Conservation (phyloP, 2,113 vertebrate genomes). For the Cepphus grylle region DNA sequence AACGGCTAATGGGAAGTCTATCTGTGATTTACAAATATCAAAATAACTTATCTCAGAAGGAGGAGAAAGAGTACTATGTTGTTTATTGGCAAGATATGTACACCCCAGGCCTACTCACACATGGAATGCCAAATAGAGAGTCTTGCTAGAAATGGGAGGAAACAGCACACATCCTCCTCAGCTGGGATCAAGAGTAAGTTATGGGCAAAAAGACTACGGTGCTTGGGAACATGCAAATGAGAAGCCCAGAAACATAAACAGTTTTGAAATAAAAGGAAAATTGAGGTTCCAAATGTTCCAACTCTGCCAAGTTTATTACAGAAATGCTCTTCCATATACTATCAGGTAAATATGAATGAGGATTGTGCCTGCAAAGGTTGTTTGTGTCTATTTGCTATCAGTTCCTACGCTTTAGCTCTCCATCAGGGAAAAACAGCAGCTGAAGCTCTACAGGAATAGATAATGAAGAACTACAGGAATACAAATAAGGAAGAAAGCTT, state of each 20-base stretch:
- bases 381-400: not conserved
- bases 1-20: not conserved
- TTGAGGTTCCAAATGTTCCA: not conserved
- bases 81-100: not conserved
- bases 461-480: not conserved
- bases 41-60: not conserved
- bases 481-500: not conserved
- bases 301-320: not conserved
- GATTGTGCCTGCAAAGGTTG: not conserved
- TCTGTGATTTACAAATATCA: not conserved
- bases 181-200: not conserved
- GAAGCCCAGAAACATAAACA: not conserved
- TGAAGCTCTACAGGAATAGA: not conserved
- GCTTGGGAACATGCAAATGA: not conserved
- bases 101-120: not conserved
- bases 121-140: accelerated
- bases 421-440: accelerated
- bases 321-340: not conserved
- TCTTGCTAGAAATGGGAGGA: not conserved
- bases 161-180: not conserved
- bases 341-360: not conserved
- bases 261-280: not conserved
- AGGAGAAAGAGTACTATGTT: not conserved
- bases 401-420: not conserved
- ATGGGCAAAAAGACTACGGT: not conserved